Evolutionary conservation across 1,140 invertebrate species (phyloP).

Genomic region (Marisa cornuarietis): DNA sequence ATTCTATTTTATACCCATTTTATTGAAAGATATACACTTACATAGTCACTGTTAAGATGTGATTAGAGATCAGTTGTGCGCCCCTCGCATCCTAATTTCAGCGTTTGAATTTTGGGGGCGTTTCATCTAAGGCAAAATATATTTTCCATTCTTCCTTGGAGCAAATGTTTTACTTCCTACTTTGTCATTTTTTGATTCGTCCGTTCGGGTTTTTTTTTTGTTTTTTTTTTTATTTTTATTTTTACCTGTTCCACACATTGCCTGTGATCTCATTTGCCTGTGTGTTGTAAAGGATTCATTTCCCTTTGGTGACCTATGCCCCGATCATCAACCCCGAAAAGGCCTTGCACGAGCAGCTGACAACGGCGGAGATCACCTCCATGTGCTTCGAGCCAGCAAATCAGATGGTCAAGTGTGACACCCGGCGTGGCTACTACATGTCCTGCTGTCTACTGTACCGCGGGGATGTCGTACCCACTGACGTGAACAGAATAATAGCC

Average conservation of each 20-base stretch:
- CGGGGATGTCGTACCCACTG: constrained; percentile 69
- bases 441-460: constrained; percentile 59
- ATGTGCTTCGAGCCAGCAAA: constrained; percentile 86
- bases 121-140: no score
- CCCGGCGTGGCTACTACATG: constrained; percentile 86
- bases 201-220: no score
- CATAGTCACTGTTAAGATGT: no score
- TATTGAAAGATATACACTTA: no score
- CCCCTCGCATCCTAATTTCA: no score
- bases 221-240: neutral
- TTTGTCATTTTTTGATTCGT: neutral
- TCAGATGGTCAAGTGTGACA: constrained; percentile 94
- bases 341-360: constrained; percentile 84
- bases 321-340: constrained; percentile 87
- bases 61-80: no score
- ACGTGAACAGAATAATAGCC: constrained; percentile 84
- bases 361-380: constrained; percentile 71
- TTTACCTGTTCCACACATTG: neutral
- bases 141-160: no score
- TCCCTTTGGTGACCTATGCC: constrained; percentile 52
- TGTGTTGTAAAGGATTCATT: constrained; percentile 4
- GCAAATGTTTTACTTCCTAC: neutral
- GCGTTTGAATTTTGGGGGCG: no score
- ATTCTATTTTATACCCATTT: no score
- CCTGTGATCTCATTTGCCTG: no score